Base-by-base conservation (phyloP, 2,113 vertebrate species). In the Ochotona princeps region DNA sequence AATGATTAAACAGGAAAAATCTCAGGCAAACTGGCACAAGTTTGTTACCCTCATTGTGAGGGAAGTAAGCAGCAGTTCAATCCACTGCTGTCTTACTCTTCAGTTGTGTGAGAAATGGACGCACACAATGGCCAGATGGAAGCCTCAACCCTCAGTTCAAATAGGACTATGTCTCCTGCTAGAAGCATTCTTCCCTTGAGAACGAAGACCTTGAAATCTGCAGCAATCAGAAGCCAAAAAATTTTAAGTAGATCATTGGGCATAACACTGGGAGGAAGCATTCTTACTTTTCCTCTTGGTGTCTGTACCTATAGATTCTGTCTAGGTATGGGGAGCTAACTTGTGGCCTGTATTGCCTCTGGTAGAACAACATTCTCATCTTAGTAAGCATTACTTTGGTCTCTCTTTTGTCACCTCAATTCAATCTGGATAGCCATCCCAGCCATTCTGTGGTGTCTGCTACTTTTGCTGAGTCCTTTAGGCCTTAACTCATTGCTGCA, bases 41-140 rank as follows among this genome's bases (percentile, higher is more conserved):
- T 54, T 35, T 35, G 57, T 74, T 23, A 54, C 14, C 0, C 0
- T 23, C 61, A 47, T 81, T 65, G 65, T 47, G 3, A 83, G 11
- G 87, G 30, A 92, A 72, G 23, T 6, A 9, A 72, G 28, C 54
- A 87, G n/a, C 69, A 8, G 44, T 66, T 23, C 83, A 32, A 38
- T 74, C 8, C 3, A 26, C 18, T 60, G 47, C 3, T 93, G 72
- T 44, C 5, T 69, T 76, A 15, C 63, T 61, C 25, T 30, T 72
- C 18, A 26, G 44, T 74, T 38, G 57, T 32, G 79, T 74, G 44
- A 85, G 86, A 87, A 90, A 92, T 61, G 70, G 86, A 87, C 87
- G 90, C 66, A 75, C 54, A 65, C 60, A 90, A 73, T 6, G 13
- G 73, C 30, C 57, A 72, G 35, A 66, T 17, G 61, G 89, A 92